phyloP scores from a whole-genome alignment of 2,888 invertebrate species.

The Pilophorus perplexus region DNA sequence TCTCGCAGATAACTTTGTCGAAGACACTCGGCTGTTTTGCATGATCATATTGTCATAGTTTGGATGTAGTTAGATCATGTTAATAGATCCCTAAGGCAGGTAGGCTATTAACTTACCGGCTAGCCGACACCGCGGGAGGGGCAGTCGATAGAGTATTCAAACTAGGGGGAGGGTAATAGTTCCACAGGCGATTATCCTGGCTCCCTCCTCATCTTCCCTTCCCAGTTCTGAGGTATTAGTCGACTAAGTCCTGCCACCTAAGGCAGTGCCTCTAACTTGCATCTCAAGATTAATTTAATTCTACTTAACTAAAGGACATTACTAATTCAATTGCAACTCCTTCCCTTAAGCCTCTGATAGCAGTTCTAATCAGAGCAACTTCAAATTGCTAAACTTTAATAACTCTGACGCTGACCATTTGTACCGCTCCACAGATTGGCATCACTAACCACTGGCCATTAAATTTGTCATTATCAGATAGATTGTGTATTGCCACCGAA shows the following conservation, averaged over 20 bases:
- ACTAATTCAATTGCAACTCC: constrained; percentile 42
- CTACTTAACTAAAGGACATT: constrained; percentile 44
- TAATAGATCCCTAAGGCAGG: constrained; percentile 11
- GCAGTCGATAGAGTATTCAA: constrained; percentile 1
- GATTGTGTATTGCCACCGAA: too few relatives aligned
- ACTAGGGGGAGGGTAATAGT: constrained; percentile 9
- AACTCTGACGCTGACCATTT: constrained; percentile 21
- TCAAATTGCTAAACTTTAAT: constrained; percentile 24
- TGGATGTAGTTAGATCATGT: not conserved
- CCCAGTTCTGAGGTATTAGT: constrained; percentile 5
- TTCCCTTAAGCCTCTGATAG: constrained; percentile 24
- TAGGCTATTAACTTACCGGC: constrained; percentile 2
- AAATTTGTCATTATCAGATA: too few relatives aligned
- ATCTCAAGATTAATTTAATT: constrained; percentile 46
- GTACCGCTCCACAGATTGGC: constrained; percentile 6
- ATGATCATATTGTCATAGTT: constrained; percentile 2
- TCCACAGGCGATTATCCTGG: constrained; percentile 16
- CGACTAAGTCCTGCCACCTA: constrained; percentile 17
- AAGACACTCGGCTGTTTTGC: too few relatives aligned
- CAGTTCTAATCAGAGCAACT: constrained; percentile 32
- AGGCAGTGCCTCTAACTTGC: constrained; percentile 19
- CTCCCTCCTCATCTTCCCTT: constrained; percentile 9
- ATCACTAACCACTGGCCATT: constrained; percentile 15
- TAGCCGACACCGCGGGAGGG: not conserved
- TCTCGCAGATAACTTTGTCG: too few relatives aligned